A percentile compares a stretch with the other conserved stretches of the same genome.
These are phyloP conservation scores for Heliopora coerulea DNA, from an alignment of 92 coral and sea anemone genomes.

Conservation along the genomic window DNA sequence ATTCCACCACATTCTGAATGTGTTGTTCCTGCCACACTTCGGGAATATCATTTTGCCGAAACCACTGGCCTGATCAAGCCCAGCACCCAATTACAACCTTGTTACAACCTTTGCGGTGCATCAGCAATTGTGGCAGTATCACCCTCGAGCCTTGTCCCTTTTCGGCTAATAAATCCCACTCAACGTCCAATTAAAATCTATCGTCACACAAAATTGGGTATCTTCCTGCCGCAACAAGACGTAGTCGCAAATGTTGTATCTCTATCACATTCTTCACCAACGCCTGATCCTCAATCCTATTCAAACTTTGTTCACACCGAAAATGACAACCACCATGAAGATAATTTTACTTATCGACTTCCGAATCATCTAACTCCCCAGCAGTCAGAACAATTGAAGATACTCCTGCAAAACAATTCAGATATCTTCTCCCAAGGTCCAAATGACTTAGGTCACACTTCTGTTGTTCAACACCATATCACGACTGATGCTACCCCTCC, in stretches of 20 bases:
- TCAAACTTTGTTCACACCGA: too few species aligned
- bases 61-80: conserved; percentile 37
- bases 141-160: conserved; percentile 40
- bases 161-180: conserved; percentile 55
- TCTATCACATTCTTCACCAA: too few species aligned
- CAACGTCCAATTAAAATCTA: conserved; percentile 34
- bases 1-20: conserved; percentile 34
- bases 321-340: not conserved
- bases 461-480: conserved; percentile 49
- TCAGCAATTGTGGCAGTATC: conserved; percentile 36
- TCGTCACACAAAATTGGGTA: conserved; percentile 42
- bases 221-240: conserved; percentile 15
- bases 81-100: conserved; percentile 1
- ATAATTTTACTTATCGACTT: not conserved
- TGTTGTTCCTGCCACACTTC: conserved; percentile 7
- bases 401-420: not conserved
- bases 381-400: conserved; percentile 27
- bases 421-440: conserved; percentile 40
- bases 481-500: conserved; percentile 35
- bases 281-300: too few species aligned
- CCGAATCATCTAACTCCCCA: conserved; percentile 1
- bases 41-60: not conserved
- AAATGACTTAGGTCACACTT: conserved; percentile 59
- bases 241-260: conserved; percentile 36
- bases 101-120: conserved; percentile 47